Conservation (phyloP, 2,113 vertebrate genomes). For the Lepidothrix coronata region DNA sequence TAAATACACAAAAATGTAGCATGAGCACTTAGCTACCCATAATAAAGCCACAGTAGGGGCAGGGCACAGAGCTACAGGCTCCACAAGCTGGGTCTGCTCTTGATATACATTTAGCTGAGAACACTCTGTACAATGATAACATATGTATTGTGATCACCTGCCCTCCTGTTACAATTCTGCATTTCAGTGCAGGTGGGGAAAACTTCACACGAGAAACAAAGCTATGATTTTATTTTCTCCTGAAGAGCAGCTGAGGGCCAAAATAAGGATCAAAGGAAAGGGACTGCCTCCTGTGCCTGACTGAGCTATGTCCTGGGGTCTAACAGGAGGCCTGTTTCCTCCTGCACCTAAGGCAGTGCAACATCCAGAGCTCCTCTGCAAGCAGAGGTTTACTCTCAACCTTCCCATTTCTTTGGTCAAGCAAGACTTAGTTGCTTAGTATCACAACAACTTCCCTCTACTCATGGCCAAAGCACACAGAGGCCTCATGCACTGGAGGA, state of each 20-base stretch:
- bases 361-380: neutral
- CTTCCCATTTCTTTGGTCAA: neutral
- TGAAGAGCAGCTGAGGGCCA: neutral
- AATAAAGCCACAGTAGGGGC: neutral
- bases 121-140: neutral
- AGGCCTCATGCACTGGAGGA: neutral
- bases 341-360: neutral
- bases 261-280: neutral
- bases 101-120: neutral
- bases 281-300: neutral
- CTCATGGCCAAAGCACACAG: neutral
- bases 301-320: neutral
- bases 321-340: neutral
- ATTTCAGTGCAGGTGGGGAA: neutral
- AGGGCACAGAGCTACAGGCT: neutral
- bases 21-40: neutral
- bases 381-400: neutral
- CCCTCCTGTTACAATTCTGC: neutral
- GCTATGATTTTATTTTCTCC: neutral
- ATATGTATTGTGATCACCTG: neutral
- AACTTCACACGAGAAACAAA: neutral
- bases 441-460: neutral
- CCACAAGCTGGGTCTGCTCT: neutral
- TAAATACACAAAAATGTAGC: neutral
- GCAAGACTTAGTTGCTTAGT: neutral